Evolutionary conservation across 1,140 invertebrate genomes (phyloP).

Genomic region (Drosophila murphyi): DNA sequence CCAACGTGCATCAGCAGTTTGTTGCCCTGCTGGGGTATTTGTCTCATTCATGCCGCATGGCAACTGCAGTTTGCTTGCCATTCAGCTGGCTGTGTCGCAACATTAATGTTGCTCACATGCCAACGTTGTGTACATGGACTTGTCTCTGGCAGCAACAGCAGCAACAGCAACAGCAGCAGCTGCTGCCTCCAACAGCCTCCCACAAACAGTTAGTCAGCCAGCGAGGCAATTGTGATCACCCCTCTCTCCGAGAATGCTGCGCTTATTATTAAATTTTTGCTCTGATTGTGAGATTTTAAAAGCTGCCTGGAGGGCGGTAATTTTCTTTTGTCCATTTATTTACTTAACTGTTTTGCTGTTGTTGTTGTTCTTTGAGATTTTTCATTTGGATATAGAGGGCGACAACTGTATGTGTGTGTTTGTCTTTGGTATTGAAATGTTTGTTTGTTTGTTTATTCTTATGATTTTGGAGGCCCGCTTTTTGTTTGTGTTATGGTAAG

Average conservation of each 20-base stretch:
- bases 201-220: slow-evolving; percentile 20
- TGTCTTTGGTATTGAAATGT: slow-evolving; percentile 26
- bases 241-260: background rate
- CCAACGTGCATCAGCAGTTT: slow-evolving; percentile 3
- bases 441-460: slow-evolving; percentile 26
- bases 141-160: slow-evolving; percentile 61
- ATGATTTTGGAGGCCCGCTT: slow-evolving; percentile 17
- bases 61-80: slow-evolving; percentile 27
- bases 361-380: slow-evolving; percentile 9
- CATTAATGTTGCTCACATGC: slow-evolving; percentile 77
- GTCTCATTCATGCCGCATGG: slow-evolving; percentile 58
- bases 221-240: slow-evolving; percentile 41
- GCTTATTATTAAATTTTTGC: slow-evolving; percentile 59
- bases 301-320: slow-evolving; percentile 44
- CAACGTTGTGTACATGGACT: slow-evolving; percentile 71
- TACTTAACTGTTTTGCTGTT: slow-evolving; percentile 47
- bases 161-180: background rate
- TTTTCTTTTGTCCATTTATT: slow-evolving; percentile 67
- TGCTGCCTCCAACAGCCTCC: slow-evolving; percentile 13
- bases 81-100: slow-evolving; percentile 35
- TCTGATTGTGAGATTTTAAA: slow-evolving; percentile 49
- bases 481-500: slow-evolving; percentile 20
- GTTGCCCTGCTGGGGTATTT: slow-evolving; percentile 6
- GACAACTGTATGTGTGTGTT: slow-evolving; percentile 22
- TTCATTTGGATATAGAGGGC: slow-evolving; percentile 41